These are phyloP conservation scores for Darevskia nairensis DNA, from an alignment of 2,797 vertebrate species.

Conservation along the genomic window DNA sequence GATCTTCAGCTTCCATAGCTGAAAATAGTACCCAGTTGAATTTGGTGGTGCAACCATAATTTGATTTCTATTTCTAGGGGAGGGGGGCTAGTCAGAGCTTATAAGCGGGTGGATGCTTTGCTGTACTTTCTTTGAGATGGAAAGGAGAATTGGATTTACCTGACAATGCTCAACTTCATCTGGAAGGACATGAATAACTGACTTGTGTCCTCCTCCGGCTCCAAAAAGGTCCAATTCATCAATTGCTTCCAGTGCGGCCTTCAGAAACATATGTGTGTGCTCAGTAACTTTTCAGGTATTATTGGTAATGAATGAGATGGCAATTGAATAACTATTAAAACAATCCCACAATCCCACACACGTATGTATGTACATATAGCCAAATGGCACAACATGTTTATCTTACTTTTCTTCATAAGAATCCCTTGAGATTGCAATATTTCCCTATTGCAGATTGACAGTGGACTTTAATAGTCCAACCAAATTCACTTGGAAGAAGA, in stretches of 20 bases:
- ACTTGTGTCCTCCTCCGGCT: constrained; percentile 93
- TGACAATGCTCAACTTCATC: constrained; percentile 98
- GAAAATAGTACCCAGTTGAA: background rate
- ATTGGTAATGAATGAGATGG: background rate
- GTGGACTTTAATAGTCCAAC: background rate
- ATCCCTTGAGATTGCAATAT: background rate
- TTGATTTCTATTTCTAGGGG: background rate
- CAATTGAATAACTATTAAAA: background rate
- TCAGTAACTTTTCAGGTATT: background rate
- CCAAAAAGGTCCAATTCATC: constrained; percentile 98
- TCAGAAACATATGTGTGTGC: constrained; percentile 45
- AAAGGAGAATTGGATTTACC: constrained; percentile 78
- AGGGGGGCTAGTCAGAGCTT: background rate
- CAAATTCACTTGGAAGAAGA: background rate
- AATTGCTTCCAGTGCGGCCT: constrained; percentile 98
- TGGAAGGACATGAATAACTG: constrained; percentile 96
- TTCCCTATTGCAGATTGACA: background rate
- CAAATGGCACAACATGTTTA: background rate
- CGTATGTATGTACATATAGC: background rate
- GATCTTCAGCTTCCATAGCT: background rate
- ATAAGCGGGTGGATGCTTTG: background rate
- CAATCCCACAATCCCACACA: background rate
- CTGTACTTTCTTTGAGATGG: background rate
- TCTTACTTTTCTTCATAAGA: background rate
- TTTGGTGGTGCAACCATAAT: accelerated